Base-by-base conservation (phyloP, 2,113 vertebrate species). In the Macquaria ambigua region DNA sequence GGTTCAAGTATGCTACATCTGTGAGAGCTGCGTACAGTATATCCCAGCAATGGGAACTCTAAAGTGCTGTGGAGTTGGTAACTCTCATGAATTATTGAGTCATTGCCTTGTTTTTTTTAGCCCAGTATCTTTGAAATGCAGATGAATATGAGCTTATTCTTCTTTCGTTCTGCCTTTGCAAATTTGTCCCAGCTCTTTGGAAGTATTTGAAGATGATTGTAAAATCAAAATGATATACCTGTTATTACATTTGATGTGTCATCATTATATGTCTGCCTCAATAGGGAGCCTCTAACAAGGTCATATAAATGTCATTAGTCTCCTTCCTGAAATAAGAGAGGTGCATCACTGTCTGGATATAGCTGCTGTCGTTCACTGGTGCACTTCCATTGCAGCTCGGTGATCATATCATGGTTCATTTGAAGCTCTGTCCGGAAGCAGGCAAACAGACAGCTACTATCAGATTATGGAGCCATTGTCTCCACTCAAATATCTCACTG, bases 291-390 rank as follows among this genome's bases (percentile, higher is more conserved):
- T 74, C 55, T 81, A 82, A 86, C 86, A 89, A 92, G 89, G 81
- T 89, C 89, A 76, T 61, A 71, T 20, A 89, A 86, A 91, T 83
- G 86, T 87, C 84, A 87, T 90, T 86, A 87, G 76, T 83, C 74
- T 91, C 83, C 88, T 89, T 87, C 83, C 89, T 94, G 89, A 92
- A 93, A 90, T 39, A 84, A 74, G 90, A 93, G 87, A 92, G 82
- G 64, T 52, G 55, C 87, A 84, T 83, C 81, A 37, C 59, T 46
- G 86, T 70, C 86, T 84, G 68, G 43, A 83, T 81, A 71, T 67
- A 84, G 83, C 59, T 73, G 68, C 72, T 41, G 28, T 77, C 37
- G 21, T 43, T 72, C 68, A 67, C 80, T 39, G 53, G 79, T 70
- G 70, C 89, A 76, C 85, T 73, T 83, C 61, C 81, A 79, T 63